phyloP scores from a whole-genome alignment of 2,113 vertebrate species.

The Telmatochromis brichardi region DNA sequence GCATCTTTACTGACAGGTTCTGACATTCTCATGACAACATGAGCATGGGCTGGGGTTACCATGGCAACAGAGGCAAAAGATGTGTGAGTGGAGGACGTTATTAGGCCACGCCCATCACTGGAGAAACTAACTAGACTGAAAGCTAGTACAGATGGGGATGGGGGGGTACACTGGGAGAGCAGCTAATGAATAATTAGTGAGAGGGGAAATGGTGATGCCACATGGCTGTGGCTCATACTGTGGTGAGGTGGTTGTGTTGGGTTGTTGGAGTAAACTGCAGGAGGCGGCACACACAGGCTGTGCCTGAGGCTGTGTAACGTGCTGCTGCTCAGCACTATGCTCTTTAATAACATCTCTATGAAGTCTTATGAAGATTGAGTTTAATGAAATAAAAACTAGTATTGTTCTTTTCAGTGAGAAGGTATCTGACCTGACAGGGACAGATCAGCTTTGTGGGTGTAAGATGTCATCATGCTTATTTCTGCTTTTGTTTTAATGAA shows the following conservation, averaged over 20 bases:
- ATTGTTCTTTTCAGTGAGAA: neutral
- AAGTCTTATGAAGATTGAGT: neutral
- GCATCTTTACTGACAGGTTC: neutral
- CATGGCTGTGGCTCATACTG: neutral
- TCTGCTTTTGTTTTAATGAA: neutral
- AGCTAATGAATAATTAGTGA: slow-evolving; percentile 15
- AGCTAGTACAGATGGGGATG: neutral
- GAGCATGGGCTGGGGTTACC: slow-evolving; percentile 17
- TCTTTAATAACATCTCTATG: neutral
- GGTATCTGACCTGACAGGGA: neutral
- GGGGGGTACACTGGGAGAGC: neutral
- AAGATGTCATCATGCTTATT: neutral
- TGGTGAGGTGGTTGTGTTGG: neutral
- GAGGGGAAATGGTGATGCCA: neutral
- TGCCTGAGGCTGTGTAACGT: neutral
- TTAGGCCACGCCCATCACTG: neutral
- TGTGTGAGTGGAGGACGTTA: slow-evolving; percentile 7
- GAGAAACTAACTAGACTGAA: slow-evolving; percentile 3
- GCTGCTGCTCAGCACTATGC: neutral
- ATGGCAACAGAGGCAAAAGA: slow-evolving; percentile 57
- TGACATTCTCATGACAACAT: neutral
- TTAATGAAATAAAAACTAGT: neutral
- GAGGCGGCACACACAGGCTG: neutral
- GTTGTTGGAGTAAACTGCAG: neutral
- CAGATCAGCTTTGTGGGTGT: neutral